phyloP scores from a whole-genome alignment of 2,113 vertebrate species.

The Rissa tridactyla region DNA sequence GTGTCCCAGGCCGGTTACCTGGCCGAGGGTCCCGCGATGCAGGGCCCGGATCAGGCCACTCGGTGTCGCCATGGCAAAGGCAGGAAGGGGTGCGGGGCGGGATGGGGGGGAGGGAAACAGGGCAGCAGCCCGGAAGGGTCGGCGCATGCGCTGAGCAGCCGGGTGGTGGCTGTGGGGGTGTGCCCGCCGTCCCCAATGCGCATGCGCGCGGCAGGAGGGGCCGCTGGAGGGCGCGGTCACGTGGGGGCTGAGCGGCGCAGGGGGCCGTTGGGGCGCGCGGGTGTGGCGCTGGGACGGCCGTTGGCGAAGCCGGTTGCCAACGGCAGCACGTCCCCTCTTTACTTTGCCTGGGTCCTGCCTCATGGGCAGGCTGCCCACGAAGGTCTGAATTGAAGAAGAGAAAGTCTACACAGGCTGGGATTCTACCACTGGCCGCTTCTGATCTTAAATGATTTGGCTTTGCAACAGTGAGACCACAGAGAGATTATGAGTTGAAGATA shows the following conservation, averaged over 20 bases:
- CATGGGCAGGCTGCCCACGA: not conserved
- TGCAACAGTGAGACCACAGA: not conserved
- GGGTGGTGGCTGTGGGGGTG: too few species aligned
- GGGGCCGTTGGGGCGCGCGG: too few species aligned
- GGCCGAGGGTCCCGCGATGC: slow-evolving; percentile 14
- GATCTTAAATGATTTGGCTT: not conserved
- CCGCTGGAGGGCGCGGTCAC: not conserved
- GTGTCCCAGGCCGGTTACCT: not conserved
- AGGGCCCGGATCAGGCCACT: slow-evolving; percentile 19
- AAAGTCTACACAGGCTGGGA: not conserved
- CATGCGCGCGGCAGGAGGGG: rapidly evolving
- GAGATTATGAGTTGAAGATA: not conserved
- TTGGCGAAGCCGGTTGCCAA: rapidly evolving
- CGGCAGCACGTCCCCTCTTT: rapidly evolving
- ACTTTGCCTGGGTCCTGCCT: not conserved
- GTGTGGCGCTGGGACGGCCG: rapidly evolving
- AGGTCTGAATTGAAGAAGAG: not conserved
- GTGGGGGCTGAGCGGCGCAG: rapidly evolving
- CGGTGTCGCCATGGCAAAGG: slow-evolving; percentile 36
- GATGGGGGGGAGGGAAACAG: not conserved
- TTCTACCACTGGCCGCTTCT: not conserved
- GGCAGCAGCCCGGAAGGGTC: not conserved
- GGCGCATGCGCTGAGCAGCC: not conserved
- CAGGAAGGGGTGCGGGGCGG: not conserved
- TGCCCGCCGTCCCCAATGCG: rapidly evolving